Base-by-base conservation (phyloP, 2,797 vertebrate species). In the Sebastes aleutianus region DNA sequence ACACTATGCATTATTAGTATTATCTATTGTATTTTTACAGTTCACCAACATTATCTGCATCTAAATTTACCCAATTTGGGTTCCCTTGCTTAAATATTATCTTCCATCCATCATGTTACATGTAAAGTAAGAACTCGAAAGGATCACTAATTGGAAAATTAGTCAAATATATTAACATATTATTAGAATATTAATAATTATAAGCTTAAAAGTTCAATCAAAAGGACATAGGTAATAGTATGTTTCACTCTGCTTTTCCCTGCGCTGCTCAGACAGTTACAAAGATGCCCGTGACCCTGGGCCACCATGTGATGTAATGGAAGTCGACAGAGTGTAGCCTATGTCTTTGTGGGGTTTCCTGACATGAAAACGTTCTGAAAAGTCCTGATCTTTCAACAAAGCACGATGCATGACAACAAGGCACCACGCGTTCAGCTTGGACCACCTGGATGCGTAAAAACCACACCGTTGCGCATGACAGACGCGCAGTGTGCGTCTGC, bases 371-470 rank as follows among this genome's bases (percentile, higher is more conserved):
- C 20, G 27, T 58, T 56, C n/a, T 43, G 36, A 64, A 29, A 79
- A 39, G 22, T 76, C 58, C 2, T 4, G 7, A 56, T 76, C 32
- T 22, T 24, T 67, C 12, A 71, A 75, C 76, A 76, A 75, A 85
- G 54, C 58, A 66, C 12, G 10, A 8, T 36, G 50, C 24, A 62
- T 56, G 56, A 54, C 6, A 79, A 13, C 61, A 71, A 71, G 4
- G 56, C 70, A 61, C 18, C 43, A 53, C 12, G 74, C 77, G 26
- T 58, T 16, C 79, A 79, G 57, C 70, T 72, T 71, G 4, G 47
- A 73, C 27, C 84, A 82, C 78, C 76, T 84, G 79, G 67, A 77
- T 74, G 84, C 84, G 75, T 86, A 85, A 89, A 89, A 76, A 39
- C 12, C 80, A 74, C 83, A 36, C 14, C 5, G 13, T 13, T 72